These are phyloP conservation scores for Cabera pusaria DNA, from an alignment of 2,888 invertebrate genomes.

Conservation along the genomic window DNA sequence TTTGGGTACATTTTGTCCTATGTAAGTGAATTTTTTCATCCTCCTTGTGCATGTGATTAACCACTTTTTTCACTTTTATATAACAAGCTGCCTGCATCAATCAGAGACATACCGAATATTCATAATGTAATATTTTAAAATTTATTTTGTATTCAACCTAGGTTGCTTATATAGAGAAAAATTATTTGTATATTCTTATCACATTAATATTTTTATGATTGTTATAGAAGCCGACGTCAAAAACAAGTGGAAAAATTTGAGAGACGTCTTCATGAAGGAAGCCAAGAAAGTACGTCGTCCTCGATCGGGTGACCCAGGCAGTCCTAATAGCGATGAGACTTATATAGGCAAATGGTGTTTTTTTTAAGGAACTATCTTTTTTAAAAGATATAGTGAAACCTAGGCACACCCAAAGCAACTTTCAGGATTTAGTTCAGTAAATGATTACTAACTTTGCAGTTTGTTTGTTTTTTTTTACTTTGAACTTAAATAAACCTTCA, in stretches of 20 bases:
- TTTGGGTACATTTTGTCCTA: too few relatives aligned
- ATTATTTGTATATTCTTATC: constrained; percentile 17
- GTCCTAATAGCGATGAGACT: constrained; percentile 24
- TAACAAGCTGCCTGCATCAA: too few relatives aligned
- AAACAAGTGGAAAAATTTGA: constrained; percentile 26
- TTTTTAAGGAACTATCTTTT: constrained; percentile 19
- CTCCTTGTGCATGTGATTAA: too few relatives aligned
- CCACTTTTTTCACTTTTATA: too few relatives aligned
- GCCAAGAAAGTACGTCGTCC: constrained; percentile 25
- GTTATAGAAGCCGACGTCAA: constrained; percentile 25
- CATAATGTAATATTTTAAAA: constrained; percentile 6
- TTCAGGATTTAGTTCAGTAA: constrained; percentile 17
- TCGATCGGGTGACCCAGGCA: constrained; percentile 31
- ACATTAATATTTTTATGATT: too few relatives aligned
- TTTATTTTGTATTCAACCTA: constrained; percentile 2
- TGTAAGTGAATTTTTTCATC: too few relatives aligned
- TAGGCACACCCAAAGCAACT: constrained; percentile 18
- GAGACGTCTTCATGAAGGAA: constrained; percentile 27
- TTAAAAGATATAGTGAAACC: constrained; percentile 24
- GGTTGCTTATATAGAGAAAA: constrained; percentile 14
- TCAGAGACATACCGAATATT: too few relatives aligned
- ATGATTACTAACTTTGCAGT: constrained; percentile 21
- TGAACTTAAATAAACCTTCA: constrained; percentile 23
- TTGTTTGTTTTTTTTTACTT: constrained; percentile 23
- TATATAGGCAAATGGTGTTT: constrained; percentile 23